Evolutionary conservation across 2,888 invertebrate species (phyloP).

Genomic region (Mimas tiliae): DNA sequence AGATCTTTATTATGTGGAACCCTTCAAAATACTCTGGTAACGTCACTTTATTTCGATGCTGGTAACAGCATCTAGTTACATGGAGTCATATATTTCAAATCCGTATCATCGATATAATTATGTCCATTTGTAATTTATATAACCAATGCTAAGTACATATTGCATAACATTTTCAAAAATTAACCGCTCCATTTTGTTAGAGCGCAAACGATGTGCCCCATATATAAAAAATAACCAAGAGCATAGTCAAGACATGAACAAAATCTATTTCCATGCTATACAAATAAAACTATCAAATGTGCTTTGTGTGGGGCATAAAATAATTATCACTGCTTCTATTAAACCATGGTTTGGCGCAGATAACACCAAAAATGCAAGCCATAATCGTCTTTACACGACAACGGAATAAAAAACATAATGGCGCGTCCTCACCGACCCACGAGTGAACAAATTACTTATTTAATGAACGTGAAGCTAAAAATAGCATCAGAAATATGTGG

Average conservation of each 20-base stretch:
- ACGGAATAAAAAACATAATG: slow-evolving; percentile 9
- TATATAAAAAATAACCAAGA: not conserved
- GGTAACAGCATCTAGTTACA: no score
- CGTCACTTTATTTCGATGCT: no score
- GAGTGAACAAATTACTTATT: slow-evolving; percentile 32
- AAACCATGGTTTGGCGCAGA: slow-evolving; percentile 6
- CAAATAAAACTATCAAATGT: slow-evolving; percentile 10
- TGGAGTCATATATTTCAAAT: no score
- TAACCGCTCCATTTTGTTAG: not conserved
- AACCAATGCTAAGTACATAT: not conserved
- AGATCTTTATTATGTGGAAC: no score
- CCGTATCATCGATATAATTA: not conserved
- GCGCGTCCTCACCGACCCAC: slow-evolving; percentile 13
- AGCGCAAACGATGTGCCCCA: not conserved
- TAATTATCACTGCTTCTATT: slow-evolving; percentile 22
- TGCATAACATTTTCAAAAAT: slow-evolving; percentile 6
- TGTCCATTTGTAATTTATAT: no score
- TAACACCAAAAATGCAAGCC: slow-evolving; percentile 8
- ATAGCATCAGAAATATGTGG: slow-evolving; percentile 39
- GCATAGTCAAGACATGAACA: not conserved
- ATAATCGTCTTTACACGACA: slow-evolving; percentile 10
- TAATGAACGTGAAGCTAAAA: slow-evolving; percentile 40
- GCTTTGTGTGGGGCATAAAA: slow-evolving; percentile 8
- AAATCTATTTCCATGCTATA: not conserved
- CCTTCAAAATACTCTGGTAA: not conserved